These are phyloP conservation scores for Teleogryllus oceanicus DNA, from an alignment of 2,888 invertebrate species.

Conservation along the genomic window DNA sequence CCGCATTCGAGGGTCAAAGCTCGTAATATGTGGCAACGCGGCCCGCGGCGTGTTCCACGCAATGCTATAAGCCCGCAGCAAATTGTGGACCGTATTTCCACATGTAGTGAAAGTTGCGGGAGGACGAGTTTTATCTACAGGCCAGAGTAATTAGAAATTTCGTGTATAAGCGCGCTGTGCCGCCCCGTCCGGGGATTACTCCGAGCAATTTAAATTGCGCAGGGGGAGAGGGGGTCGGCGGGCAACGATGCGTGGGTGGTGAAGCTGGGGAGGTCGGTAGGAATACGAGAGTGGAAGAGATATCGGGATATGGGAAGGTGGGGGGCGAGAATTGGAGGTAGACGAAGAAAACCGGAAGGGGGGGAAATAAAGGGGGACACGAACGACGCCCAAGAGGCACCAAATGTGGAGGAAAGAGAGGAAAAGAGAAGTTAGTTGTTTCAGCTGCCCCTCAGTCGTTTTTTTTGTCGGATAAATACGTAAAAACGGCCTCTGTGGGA, in stretches of 20 bases:
- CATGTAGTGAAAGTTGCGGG: conserved; percentile 18
- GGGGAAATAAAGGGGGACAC: no score
- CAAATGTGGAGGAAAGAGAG: no score
- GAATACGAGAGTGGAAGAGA: no score
- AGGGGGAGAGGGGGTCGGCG: neutral
- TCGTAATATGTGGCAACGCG: neutral
- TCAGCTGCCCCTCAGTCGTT: no score
- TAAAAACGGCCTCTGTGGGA: no score
- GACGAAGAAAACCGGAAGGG: no score
- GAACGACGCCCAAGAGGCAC: no score
- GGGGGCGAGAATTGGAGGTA: no score
- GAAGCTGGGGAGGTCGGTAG: no score
- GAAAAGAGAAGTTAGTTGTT: no score
- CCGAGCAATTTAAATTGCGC: conserved; percentile 1
- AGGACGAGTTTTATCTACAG: neutral
- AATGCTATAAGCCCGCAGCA: neutral
- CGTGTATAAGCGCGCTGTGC: neutral
- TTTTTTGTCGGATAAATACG: no score
- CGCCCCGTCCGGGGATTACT: neutral
- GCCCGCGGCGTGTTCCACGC: neutral
- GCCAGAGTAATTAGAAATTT: conserved; percentile 10
- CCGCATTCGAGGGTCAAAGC: neutral
- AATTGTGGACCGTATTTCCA: conserved; percentile 18
- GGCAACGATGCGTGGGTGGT: neutral
- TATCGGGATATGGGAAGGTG: no score